Percentiles rank a stretch among this genome's conserved stretches.
These are phyloP conservation scores for Caradrina clavipalpis DNA, from an alignment of 2,888 invertebrate species.

Conservation along the genomic window DNA sequence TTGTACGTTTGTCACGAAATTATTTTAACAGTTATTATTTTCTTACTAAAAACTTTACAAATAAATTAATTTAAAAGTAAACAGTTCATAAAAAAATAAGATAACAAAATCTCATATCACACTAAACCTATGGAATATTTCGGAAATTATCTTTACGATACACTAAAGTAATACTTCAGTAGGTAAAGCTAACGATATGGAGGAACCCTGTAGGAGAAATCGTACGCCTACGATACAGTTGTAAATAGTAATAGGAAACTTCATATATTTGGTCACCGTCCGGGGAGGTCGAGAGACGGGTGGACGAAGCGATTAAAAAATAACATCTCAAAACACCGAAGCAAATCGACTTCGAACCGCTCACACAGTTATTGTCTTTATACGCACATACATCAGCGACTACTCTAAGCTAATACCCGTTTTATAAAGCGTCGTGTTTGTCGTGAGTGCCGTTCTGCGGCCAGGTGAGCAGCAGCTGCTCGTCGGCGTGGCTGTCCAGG, in stretches of 20 bases:
- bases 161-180: conserved; percentile 89
- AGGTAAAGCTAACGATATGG: conserved; percentile 90
- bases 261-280: conserved; percentile 83
- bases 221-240: conserved; percentile 82
- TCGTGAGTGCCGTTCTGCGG: conserved; percentile 80
- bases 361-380: conserved; percentile 84
- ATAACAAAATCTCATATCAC: conserved; percentile 74
- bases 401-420: conserved; percentile 79
- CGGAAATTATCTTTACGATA: conserved; percentile 81
- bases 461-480: conserved; percentile 91
- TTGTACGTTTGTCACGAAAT: conserved; percentile 39
- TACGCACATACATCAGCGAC: conserved; percentile 72
- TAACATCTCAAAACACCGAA: conserved; percentile 79
- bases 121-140: conserved; percentile 87
- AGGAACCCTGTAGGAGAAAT: conserved; percentile 90
- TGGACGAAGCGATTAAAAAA: conserved; percentile 83
- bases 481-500: conserved; percentile 81
- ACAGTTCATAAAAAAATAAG: conserved; percentile 65
- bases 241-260: conserved; percentile 84
- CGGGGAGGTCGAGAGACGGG: conserved; percentile 80
- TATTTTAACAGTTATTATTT: conserved; percentile 21
- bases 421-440: conserved; percentile 85
- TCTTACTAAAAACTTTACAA: conserved; percentile 36
- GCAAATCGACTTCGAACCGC: conserved; percentile 81
- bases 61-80: conserved; percentile 47